These are phyloP conservation scores for Thyatira batis DNA, from an alignment of 2,888 invertebrate species.

Conservation along the genomic window DNA sequence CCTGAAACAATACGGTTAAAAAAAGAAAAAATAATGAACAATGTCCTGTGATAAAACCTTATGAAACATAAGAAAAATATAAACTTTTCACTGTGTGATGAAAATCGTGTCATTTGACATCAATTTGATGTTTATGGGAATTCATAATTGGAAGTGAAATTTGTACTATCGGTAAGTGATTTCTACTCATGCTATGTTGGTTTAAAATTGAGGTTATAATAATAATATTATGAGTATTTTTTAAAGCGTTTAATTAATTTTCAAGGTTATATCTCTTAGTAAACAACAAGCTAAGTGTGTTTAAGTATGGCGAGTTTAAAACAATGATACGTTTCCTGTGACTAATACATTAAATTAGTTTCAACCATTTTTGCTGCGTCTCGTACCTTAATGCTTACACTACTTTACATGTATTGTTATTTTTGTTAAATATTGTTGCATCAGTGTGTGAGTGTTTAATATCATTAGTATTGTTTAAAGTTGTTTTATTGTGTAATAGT, in stretches of 20 bases:
- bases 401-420: neutral
- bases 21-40: slow-evolving; percentile 24
- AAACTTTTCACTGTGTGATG: neutral
- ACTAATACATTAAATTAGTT: neutral
- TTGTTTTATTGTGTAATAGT: no score
- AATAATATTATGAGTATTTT: neutral
- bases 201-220: neutral
- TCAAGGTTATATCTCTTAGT: neutral
- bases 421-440: no score
- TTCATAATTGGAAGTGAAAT: neutral
- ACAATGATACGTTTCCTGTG: neutral
- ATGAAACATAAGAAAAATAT: neutral
- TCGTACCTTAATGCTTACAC: no score
- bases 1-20: slow-evolving; percentile 16
- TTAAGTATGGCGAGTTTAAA: neutral
- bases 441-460: no score
- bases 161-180: neutral
- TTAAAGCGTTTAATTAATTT: neutral
- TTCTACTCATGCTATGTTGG: neutral
- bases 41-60: slow-evolving; percentile 12
- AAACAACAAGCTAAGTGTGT: neutral
- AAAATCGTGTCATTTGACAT: neutral
- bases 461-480: no score
- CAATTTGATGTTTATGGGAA: neutral
- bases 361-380: neutral